Evolutionary conservation across 2,797 vertebrate genomes (phyloP).

Genomic region (Gila robusta): DNA sequence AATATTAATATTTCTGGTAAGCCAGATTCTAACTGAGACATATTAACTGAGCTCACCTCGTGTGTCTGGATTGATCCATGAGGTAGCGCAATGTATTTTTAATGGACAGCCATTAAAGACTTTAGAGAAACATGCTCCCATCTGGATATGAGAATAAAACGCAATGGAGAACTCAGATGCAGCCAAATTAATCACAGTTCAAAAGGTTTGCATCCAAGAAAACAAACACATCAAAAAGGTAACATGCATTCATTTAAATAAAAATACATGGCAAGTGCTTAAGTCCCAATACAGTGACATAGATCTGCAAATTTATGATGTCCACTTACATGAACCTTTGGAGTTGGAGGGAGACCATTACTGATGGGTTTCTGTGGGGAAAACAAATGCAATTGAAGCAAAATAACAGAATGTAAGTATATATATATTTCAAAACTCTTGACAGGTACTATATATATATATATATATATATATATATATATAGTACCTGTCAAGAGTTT

Average conservation of each 20-base stretch:
- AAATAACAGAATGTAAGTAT: neutral
- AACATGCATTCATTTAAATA: neutral
- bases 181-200: neutral
- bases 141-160: constrained; percentile 73
- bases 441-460: too few relatives aligned
- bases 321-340: constrained; percentile 96
- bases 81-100: constrained; percentile 97
- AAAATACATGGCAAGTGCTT: neutral
- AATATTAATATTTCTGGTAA: neutral
- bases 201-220: neutral
- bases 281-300: neutral
- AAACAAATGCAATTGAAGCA: neutral
- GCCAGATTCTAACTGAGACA: neutral
- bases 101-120: constrained; percentile 98
- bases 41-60: constrained; percentile 81
- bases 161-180: neutral
- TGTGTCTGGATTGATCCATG: constrained; percentile 98
- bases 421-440: neutral
- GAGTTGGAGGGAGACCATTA: constrained; percentile 96
- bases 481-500: too few relatives aligned
- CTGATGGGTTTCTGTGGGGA: constrained; percentile 90
- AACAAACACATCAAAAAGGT: neutral
- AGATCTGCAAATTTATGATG: neutral
- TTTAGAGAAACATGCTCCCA: constrained; percentile 99
- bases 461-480: neutral